Base-by-base conservation (phyloP, 2,888 invertebrate genomes). In the Leistus spinibarbis region DNA sequence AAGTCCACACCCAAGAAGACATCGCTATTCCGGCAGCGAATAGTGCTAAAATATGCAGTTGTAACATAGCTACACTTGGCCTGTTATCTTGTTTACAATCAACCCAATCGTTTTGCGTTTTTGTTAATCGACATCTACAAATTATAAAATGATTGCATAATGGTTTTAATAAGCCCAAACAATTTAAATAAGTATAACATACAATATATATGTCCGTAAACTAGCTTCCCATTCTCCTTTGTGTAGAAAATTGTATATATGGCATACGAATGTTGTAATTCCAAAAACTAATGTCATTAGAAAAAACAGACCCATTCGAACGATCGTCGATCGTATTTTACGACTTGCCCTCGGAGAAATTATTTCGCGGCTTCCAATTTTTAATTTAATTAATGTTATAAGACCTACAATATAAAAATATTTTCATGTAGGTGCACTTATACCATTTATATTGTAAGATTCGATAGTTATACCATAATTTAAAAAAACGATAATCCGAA, bases 1-100 rank as follows among this genome's bases (percentile, higher is more conserved):
- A 90, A 5, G 95, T 97, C 96, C 96, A 98, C 27, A 96, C 94
- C 96, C 97, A 98, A 0, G 95, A 95, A 2, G 96, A 95, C 93
- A 97, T 95, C 24, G 94, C 90, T 77, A 95, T 90, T 57, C 96
- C 96, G 54, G 93, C 91, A 78, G 93, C 92, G 87, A 96, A 97
- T 78, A 94, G 90, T 71, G 94, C 91, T 76, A 96, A 85, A 80
- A 97, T 86, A 81, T 97, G 95, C 77, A 96, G 84, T 84, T 96
- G 94, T 65, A 95, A 85, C 84, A 95, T 91, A 0, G 93, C 92
- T 74, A 95, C 91, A 80, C 94, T 96, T 0, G 97, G 97, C 1
- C 94, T 89, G 64, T 88, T 86, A 78, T 91, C 90, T 79, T 91
- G 86, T 77, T 89, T 88, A 82, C 97, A 97, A 77, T 88, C 86